A percentile compares a stretch with the other conserved stretches of the same genome.
Evolutionary conservation across 2,113 vertebrate genomes (phyloP).

Genomic region (Hiodon alosoides): DNA sequence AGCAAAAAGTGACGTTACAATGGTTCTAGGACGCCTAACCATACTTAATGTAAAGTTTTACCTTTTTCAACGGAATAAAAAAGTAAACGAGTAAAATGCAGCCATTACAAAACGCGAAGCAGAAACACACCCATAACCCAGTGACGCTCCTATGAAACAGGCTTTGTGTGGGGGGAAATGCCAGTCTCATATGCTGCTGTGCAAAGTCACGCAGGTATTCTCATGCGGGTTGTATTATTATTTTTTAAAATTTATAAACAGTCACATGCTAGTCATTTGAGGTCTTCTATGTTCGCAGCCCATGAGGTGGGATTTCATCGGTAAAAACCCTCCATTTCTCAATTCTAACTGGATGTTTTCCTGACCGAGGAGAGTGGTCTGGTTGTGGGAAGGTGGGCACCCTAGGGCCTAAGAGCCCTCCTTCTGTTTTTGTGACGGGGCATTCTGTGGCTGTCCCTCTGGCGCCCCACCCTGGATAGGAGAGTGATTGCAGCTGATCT

Average conservation of each 20-base stretch:
- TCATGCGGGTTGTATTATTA: conserved; percentile 13
- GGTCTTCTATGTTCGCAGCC: conserved; percentile 21
- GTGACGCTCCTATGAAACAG: conserved; percentile 24
- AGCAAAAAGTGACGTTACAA: conserved; percentile 26
- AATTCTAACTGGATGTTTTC: background rate
- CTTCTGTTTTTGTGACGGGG: conserved; percentile 37
- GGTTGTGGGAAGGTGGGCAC: conserved; percentile 8
- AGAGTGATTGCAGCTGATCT: conserved; percentile 42
- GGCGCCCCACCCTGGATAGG: conserved; percentile 32
- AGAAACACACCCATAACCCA: conserved; percentile 21
- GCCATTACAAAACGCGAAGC: conserved; percentile 37
- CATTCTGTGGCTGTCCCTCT: conserved; percentile 34
- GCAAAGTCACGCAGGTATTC: conserved; percentile 9
- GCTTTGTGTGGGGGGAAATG: conserved; percentile 18
- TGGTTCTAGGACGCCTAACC: conserved; percentile 17
- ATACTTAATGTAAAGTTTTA: conserved; percentile 20
- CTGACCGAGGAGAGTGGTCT: background rate
- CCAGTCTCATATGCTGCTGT: conserved; percentile 34
- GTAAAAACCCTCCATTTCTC: conserved; percentile 3
- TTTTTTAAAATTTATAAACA: conserved; percentile 63
- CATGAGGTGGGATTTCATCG: conserved; percentile 5
- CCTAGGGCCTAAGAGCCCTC: conserved; percentile 50
- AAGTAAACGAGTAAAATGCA: conserved; percentile 20
- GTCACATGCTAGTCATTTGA: conserved; percentile 70
- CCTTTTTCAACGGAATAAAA: conserved; percentile 17